These are phyloP conservation scores for Danaus chrysippus DNA, from an alignment of 2,888 invertebrate species.

Conservation along the genomic window DNA sequence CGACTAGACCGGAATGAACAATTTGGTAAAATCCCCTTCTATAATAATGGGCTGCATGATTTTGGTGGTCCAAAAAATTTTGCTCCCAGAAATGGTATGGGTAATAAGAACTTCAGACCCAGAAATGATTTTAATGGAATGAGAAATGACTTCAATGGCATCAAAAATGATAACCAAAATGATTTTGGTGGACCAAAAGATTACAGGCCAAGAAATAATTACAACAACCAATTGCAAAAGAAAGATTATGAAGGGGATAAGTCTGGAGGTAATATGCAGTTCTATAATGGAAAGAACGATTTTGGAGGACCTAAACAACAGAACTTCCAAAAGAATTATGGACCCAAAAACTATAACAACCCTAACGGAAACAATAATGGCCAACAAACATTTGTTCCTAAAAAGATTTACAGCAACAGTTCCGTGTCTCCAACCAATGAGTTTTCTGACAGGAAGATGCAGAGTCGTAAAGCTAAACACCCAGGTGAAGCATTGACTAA, in stretches of 20 bases:
- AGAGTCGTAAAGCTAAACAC: conserved; percentile 83
- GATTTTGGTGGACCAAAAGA: conserved; percentile 75
- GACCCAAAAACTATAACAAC: conserved; percentile 62
- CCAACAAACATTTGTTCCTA: conserved; percentile 59
- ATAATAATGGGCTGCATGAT: conserved; percentile 61
- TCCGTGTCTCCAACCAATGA: conserved; percentile 53
- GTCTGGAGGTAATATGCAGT: conserved; percentile 64
- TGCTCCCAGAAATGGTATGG: conserved; percentile 66
- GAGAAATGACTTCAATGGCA: conserved; percentile 64
- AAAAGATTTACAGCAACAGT: conserved; percentile 60
- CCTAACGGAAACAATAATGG: conserved; percentile 49
- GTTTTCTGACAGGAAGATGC: conserved; percentile 75
- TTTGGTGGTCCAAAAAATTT: conserved; percentile 75
- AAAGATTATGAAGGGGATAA: conserved; percentile 64
- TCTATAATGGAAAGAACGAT: conserved; percentile 66
- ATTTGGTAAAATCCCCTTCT: conserved; percentile 78
- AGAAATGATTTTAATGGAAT: conserved; percentile 72
- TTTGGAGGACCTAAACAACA: conserved; percentile 74
- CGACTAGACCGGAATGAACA: conserved; percentile 82
- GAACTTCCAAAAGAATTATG: conserved; percentile 61
- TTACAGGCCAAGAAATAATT: conserved; percentile 66
- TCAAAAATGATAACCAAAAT: conserved; percentile 61
- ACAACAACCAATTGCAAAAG: conserved; percentile 62
- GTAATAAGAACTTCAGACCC: conserved; percentile 69
- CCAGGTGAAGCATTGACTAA: conserved; percentile 86